A percentile compares a stretch with the other conserved stretches of the same genome.
Evolutionary conservation across 1,140 invertebrate genomes (phyloP).

Genomic region (Nymphalis io): DNA sequence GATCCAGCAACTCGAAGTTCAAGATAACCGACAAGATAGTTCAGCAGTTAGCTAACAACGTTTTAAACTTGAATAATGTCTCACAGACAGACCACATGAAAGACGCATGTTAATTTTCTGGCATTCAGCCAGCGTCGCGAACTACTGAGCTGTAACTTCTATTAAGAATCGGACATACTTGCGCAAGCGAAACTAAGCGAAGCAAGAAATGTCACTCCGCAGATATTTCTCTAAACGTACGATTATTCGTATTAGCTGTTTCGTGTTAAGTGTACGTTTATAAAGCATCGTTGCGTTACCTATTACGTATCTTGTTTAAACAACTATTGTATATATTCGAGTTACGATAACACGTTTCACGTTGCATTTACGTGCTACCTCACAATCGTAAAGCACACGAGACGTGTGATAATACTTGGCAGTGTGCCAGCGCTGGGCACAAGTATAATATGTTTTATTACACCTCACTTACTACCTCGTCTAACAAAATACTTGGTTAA

Average conservation of each 20-base stretch:
- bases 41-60: neutral
- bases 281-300: no score
- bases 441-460: conserved; percentile 3
- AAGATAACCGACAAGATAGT: neutral
- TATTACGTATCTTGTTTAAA: no score
- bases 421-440: neutral
- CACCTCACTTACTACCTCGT: neutral
- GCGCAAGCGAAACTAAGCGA: no score
- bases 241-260: no score
- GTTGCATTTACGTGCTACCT: neutral
- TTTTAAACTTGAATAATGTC: neutral
- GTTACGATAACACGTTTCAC: no score
- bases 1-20: neutral
- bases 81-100: neutral
- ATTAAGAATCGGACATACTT: no score
- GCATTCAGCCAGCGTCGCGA: neutral
- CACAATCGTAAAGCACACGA: conserved; percentile 5
- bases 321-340: no score
- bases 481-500: neutral
- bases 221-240: no score
- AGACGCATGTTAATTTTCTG: conserved; percentile 1
- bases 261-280: no score
- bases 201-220: no score
- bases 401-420: neutral
- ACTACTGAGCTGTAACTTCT: neutral